phyloP scores from a whole-genome alignment of 2,797 vertebrate species.

The Hoplostethus mediterraneus region DNA sequence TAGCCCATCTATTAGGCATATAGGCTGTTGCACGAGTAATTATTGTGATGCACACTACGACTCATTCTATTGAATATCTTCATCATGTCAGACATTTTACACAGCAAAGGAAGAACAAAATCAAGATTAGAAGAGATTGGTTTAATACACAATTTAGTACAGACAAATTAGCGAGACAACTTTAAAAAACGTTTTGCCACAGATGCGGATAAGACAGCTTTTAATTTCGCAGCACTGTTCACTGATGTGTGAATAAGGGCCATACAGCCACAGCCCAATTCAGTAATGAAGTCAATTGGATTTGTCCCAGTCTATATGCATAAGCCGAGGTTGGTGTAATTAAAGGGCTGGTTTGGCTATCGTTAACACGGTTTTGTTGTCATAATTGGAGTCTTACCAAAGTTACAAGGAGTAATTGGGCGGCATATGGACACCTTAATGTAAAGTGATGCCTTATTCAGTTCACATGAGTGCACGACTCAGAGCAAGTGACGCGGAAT shows the following conservation, averaged over 20 bases:
- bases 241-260: not conserved
- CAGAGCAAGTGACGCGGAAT: slow-evolving; percentile 82
- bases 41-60: not conserved
- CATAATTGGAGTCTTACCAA: slow-evolving; percentile 73
- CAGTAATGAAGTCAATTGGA: slow-evolving; percentile 25
- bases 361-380: slow-evolving; percentile 66
- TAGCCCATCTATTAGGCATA: too few relatives aligned
- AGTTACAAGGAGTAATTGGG: slow-evolving; percentile 76
- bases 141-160: not conserved
- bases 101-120: not conserved
- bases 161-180: not conserved
- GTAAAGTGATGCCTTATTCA: slow-evolving; percentile 80
- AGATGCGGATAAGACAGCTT: not conserved
- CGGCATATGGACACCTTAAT: slow-evolving; percentile 80
- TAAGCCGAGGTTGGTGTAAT: slow-evolving; percentile 1
- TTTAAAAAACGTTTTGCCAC: not conserved
- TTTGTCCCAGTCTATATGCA: slow-evolving; percentile 16
- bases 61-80: not conserved
- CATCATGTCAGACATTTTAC: not conserved
- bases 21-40: too few relatives aligned
- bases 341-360: slow-evolving; percentile 57
- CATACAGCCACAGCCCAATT: not conserved
- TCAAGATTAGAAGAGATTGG: not conserved
- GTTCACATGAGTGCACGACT: slow-evolving; percentile 79
- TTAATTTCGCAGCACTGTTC: not conserved